phyloP scores from a whole-genome alignment of 92 coral and sea anemone species.

The Umimayanthus kanabou region DNA sequence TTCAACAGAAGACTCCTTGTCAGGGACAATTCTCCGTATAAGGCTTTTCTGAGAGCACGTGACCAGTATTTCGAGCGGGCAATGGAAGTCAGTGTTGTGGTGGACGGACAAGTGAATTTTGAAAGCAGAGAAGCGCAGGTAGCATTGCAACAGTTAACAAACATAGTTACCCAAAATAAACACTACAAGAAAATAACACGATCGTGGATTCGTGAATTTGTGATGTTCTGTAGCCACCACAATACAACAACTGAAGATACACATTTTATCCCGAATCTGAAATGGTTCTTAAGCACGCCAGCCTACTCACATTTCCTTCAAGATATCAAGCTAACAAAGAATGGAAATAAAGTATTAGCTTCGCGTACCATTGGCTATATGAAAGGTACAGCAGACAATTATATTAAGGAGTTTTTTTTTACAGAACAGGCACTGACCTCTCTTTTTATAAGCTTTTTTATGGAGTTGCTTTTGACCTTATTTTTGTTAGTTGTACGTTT shows the following conservation, averaged over 20 bases:
- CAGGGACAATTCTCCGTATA: conserved; percentile 59
- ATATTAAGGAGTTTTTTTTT: too few relatives aligned
- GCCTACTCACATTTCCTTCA: conserved; percentile 36
- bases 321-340: conserved; percentile 58
- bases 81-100: conserved; percentile 64
- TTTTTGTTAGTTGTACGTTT: too few relatives aligned
- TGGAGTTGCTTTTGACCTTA: too few relatives aligned
- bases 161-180: conserved; percentile 53
- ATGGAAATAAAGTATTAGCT: conserved; percentile 54
- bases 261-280: conserved; percentile 21
- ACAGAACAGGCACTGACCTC: too few relatives aligned
- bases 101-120: conserved; percentile 48
- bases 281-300: conserved; percentile 24
- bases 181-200: conserved; percentile 50
- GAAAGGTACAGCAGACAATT: too few relatives aligned
- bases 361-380: conserved; percentile 71
- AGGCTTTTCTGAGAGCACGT: conserved; percentile 51
- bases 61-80: conserved; percentile 54
- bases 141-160: conserved; percentile 50
- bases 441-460: too few relatives aligned
- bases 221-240: conserved; percentile 18
- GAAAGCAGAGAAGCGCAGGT: conserved; percentile 49
- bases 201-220: conserved; percentile 67
- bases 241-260: conserved; percentile 8
- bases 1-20: conserved; percentile 71